These are phyloP conservation scores for Plebejus melissa DNA, from an alignment of 2,888 invertebrate species.

Conservation along the genomic window DNA sequence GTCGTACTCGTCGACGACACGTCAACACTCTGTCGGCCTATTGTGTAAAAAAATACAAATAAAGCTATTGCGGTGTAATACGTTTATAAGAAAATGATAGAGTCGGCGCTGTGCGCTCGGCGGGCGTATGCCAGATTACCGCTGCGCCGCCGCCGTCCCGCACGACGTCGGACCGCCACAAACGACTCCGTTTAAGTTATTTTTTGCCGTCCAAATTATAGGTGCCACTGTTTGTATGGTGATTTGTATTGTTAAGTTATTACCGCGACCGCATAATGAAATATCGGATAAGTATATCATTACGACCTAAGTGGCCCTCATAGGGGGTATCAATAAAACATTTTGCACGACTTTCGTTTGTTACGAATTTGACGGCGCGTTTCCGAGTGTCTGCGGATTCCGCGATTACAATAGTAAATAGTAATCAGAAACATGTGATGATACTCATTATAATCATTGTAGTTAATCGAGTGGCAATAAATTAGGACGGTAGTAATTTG, in stretches of 20 bases:
- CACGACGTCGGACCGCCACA: slow-evolving; percentile 62
- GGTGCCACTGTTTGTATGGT: slow-evolving; percentile 58
- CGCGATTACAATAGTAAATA: slow-evolving; percentile 10
- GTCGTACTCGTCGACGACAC: slow-evolving; percentile 63
- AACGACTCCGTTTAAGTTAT: slow-evolving; percentile 67
- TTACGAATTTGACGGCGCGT: slow-evolving; percentile 14
- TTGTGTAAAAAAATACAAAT: slow-evolving; percentile 55
- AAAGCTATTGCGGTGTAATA: slow-evolving; percentile 68
- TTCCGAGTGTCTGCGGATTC: background rate
- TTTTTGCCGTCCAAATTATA: slow-evolving; percentile 63
- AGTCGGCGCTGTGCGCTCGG: slow-evolving; percentile 68
- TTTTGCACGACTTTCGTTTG: slow-evolving; percentile 13
- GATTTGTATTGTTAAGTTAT: slow-evolving; percentile 48
- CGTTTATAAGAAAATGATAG: slow-evolving; percentile 72
- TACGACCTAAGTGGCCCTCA: slow-evolving; percentile 27
- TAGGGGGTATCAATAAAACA: slow-evolving; percentile 2
- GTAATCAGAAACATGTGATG: background rate
- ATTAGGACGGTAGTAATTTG: background rate
- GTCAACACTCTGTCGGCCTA: slow-evolving; percentile 72
- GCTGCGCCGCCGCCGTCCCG: slow-evolving; percentile 36
- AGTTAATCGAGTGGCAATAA: background rate
- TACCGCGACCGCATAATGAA: slow-evolving; percentile 59
- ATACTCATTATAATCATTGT: slow-evolving; percentile 2
- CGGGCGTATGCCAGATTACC: slow-evolving; percentile 69
- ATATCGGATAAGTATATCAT: slow-evolving; percentile 53